Evolutionary conservation across 2,113 vertebrate species (phyloP), one percentile per base, ranked within the genome.

Genomic region (Chaetorhynchus papuensis): DNA sequence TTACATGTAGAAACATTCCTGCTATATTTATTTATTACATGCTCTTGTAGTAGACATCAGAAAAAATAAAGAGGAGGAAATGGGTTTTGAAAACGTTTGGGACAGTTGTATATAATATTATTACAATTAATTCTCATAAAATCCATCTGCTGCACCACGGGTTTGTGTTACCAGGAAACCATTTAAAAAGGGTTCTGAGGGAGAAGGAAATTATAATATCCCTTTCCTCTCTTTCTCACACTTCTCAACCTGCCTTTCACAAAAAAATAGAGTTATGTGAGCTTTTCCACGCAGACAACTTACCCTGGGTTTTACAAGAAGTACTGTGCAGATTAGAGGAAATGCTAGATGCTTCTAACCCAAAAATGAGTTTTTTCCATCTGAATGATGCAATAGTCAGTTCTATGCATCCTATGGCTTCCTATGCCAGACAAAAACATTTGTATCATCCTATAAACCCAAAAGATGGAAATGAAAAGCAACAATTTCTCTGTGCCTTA

Each of bases 91-190:
- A 94, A 96, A 93, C 28, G 0, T 95, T 95, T 94, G 89, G 89
- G 84, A 94, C 83, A 84, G 61, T 91, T 93, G 83, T 89, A 94
- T 72, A 89, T 53, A 94, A 83, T 85, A 91, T 91, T 93, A 95
- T 93, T 89, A 80, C 61, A 96, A 96, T 95, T 96, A 96, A 89
- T 93, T 95, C 89, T 93, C 81, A 87, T 91, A 96, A 96, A 96
- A 94, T 75, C 91, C 93, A 96, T 96, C 89, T 96, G 91, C 83
- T 42, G 61, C 78, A 94, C 87, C 61, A 89, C 85, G 65, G 65
- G 77, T 72, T 95, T 95, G 78, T 87, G 89, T 96, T 97, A 95
- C 95, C 93, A 96, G 94, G 74, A 96, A 96, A 93, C 27, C 53
- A 91, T 94, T 94, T 96, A 20, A 81, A 93, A 82, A 94, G 54